phyloP scores from a whole-genome alignment of 2,113 vertebrate species.

The Petaurus breviceps region DNA sequence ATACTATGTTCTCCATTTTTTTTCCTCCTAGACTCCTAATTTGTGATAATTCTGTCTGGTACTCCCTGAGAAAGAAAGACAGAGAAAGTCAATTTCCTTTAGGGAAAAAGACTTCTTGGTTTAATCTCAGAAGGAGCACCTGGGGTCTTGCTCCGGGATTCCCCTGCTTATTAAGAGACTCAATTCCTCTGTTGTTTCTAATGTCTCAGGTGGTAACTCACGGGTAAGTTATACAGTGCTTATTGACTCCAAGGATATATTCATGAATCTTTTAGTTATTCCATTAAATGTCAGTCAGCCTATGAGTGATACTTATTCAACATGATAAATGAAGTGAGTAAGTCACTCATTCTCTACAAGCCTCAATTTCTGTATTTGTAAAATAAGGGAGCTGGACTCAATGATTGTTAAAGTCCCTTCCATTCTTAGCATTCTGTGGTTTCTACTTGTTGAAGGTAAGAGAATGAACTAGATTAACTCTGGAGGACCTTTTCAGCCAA shows the following conservation, averaged over 20 bases:
- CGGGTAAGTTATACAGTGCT: neutral
- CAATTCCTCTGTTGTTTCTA: neutral
- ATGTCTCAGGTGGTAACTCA: neutral
- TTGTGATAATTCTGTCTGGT: neutral
- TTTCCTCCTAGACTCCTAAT: neutral
- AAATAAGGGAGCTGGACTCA: neutral
- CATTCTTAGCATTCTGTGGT: neutral
- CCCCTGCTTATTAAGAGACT: neutral
- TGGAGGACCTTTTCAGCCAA: neutral
- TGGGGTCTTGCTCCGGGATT: neutral
- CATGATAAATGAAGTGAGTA: neutral
- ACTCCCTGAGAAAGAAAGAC: neutral
- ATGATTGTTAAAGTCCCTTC: neutral
- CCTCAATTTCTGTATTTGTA: neutral
- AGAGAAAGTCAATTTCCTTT: conserved; percentile 10
- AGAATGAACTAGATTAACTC: neutral
- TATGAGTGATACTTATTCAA: neutral
- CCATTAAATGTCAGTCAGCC: neutral
- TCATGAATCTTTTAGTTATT: neutral
- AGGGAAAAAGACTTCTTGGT: neutral
- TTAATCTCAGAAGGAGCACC: neutral
- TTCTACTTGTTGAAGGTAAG: neutral
- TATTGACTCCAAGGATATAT: neutral
- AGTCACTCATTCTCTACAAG: neutral
- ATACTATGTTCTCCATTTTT: neutral